Evolutionary conservation across 2,888 invertebrate species (phyloP).

Genomic region (Stomorhina lunata): DNA sequence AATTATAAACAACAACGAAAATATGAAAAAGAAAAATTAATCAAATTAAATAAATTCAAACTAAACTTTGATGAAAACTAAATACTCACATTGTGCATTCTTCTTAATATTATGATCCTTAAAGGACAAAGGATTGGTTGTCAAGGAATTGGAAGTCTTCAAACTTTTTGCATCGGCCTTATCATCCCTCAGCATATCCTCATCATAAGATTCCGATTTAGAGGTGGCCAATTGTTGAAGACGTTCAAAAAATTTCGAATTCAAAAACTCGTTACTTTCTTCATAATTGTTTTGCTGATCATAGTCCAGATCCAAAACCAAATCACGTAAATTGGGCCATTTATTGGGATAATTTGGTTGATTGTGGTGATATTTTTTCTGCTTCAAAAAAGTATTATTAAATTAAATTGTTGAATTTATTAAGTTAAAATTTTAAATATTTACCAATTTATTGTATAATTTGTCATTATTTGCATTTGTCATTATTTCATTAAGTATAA

Average conservation of each 20-base stretch:
- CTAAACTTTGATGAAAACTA: neutral
- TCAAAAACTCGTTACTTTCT: conserved; percentile 60
- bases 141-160: conserved; percentile 41
- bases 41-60: neutral
- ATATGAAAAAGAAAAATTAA: conserved; percentile 23
- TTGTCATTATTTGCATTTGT: conserved; percentile 66
- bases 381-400: neutral
- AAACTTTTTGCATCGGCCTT: conserved; percentile 61
- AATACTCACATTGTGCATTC: conserved; percentile 77
- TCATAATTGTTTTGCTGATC: conserved; percentile 66
- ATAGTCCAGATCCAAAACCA: conserved; percentile 73
- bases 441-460: conserved; percentile 66
- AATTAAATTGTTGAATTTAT: neutral
- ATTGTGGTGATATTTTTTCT: conserved; percentile 70
- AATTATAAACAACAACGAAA: neutral
- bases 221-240: conserved; percentile 68
- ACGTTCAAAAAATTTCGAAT: conserved; percentile 69
- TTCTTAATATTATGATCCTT: conserved; percentile 77
- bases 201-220: conserved; percentile 59
- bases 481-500: conserved; percentile 70
- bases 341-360: conserved; percentile 72
- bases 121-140: conserved; percentile 54
- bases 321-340: conserved; percentile 75
- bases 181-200: conserved; percentile 59
- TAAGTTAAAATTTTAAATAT: neutral